Base-by-base conservation (phyloP, 2,888 invertebrate genomes). In the Agapetus fuscipes region DNA sequence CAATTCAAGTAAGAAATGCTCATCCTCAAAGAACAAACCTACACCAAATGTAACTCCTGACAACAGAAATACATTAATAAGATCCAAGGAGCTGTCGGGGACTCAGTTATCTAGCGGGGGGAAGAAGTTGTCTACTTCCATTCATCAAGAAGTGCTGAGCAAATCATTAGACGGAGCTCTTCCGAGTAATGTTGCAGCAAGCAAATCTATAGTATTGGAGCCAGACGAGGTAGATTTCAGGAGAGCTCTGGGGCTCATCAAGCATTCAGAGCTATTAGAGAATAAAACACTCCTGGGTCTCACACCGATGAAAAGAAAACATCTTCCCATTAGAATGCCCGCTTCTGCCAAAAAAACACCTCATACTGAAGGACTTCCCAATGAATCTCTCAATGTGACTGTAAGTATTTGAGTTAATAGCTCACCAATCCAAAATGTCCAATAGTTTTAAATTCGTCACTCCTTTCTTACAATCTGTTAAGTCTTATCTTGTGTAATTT, bases 161-260 rank as follows among this genome's bases (percentile, higher is more conserved):
- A 20, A 20, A 20, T 20, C 20, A 6, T 9, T 20, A 9, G 20
- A 20, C 9, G 5, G n/a, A n/a, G n/a, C n/a, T n/a, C n/a, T 17
- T 16, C 30, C 12, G 26, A 27, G 13, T 17, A 10, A 6, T 17
- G 24, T 6, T 14, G 26, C 3, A 10, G 34, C 12, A 13, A 34
- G 15, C 12, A 3, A 28, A 12, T 12, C 13, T n/a, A 12, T 6
- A n/a, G n/a, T 11, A 20, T n/a, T 27, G 12, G 40, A 43, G 11
- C 10, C 9, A 11, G 35, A 43, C 6, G 41, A 43, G 30, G 12
- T 27, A 9, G 42, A 40, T n/a, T 48, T 48, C 28, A 34, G 39
- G 25, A 37, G 34, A 16, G 42, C 48, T 2, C 29, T 48, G 7
- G 48, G 48, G 2, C 39, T 47, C 5, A 30, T 44, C 15, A 44